These are phyloP conservation scores for Epicauta chinensis DNA, from an alignment of 1,140 invertebrate genomes.

Conservation along the genomic window DNA sequence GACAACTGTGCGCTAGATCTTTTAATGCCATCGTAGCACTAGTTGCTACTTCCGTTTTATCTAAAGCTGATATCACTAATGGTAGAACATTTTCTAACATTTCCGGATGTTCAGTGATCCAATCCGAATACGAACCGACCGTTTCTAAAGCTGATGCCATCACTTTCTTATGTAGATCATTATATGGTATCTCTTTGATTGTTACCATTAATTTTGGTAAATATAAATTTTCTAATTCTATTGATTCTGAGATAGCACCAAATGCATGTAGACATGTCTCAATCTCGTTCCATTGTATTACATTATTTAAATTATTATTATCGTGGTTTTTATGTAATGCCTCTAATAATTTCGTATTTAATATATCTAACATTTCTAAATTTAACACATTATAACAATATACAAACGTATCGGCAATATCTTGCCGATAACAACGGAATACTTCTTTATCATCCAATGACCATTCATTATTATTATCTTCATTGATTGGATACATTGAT, in stretches of 20 bases:
- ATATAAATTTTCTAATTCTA: constrained; percentile 56
- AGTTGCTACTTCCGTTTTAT: constrained; percentile 60
- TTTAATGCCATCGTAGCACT: constrained; percentile 81
- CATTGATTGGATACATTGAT: constrained; percentile 51
- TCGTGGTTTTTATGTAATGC: constrained; percentile 45
- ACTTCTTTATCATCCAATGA: constrained; percentile 73
- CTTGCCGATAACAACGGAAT: constrained; percentile 85
- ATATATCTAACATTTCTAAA: constrained; percentile 58
- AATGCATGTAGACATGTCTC: constrained; percentile 81
- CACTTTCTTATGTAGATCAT: constrained; percentile 51
- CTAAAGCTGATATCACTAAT: constrained; percentile 61
- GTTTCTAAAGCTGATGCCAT: constrained; percentile 65
- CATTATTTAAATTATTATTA: constrained; percentile 7
- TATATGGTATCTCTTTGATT: constrained; percentile 59
- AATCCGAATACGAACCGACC: constrained; percentile 49
- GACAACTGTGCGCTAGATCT: constrained; percentile 76
- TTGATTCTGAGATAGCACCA: constrained; percentile 69
- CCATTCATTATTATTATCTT: constrained; percentile 44
- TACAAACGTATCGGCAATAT: constrained; percentile 82
- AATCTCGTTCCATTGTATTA: constrained; percentile 54
- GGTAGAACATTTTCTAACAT: constrained; percentile 64
- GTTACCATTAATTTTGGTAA: constrained; percentile 63
- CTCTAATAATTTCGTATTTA: constrained; percentile 53
- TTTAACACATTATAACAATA: constrained; percentile 77
- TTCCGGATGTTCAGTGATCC: constrained; percentile 44